Percentiles rank a stretch among this genome's conserved stretches.
Evolutionary conservation across 2,797 vertebrate genomes (phyloP).

Genomic region (Craterocephalus amniculus): DNA sequence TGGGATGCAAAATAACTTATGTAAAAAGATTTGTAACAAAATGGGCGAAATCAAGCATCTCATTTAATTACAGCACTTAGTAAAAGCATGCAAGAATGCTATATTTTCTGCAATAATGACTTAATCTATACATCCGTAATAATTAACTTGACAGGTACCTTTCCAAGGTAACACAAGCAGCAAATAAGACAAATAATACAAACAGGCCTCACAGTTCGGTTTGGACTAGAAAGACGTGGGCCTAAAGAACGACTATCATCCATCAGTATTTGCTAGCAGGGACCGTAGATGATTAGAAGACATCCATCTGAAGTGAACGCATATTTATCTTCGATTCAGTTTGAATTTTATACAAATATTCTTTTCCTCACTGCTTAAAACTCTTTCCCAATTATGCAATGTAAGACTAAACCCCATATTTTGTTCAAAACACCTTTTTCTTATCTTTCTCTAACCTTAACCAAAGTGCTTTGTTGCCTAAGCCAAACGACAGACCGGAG

Average conservation of each 20-base stretch:
- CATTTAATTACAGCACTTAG: constrained; percentile 39
- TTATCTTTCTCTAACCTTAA: background rate
- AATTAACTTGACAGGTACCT: constrained; percentile 68
- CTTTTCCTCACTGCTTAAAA: constrained; percentile 1
- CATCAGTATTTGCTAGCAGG: no score
- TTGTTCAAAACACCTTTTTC: background rate
- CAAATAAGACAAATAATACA: constrained; percentile 34
- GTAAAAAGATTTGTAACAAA: constrained; percentile 30
- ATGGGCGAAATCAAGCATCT: constrained; percentile 22
- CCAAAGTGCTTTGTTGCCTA: constrained; percentile 23
- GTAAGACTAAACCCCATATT: background rate
- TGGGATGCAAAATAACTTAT: background rate
- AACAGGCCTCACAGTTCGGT: constrained; percentile 6
- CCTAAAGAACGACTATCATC: background rate
- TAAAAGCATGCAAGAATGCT: constrained; percentile 54
- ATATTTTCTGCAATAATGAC: constrained; percentile 20
- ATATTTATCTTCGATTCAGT: background rate
- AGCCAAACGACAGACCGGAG: constrained; percentile 3
- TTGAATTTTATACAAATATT: background rate
- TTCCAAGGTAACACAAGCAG: constrained; percentile 32
- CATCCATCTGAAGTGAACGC: background rate
- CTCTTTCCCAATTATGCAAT: background rate
- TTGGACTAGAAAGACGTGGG: background rate
- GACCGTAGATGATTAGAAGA: background rate
- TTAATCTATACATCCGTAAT: constrained; percentile 45